A percentile compares a stretch with the other conserved stretches of the same genome.
These are phyloP conservation scores for Dendrocincla tyrannina DNA, from an alignment of 2,797 vertebrate species.

Conservation along the genomic window DNA sequence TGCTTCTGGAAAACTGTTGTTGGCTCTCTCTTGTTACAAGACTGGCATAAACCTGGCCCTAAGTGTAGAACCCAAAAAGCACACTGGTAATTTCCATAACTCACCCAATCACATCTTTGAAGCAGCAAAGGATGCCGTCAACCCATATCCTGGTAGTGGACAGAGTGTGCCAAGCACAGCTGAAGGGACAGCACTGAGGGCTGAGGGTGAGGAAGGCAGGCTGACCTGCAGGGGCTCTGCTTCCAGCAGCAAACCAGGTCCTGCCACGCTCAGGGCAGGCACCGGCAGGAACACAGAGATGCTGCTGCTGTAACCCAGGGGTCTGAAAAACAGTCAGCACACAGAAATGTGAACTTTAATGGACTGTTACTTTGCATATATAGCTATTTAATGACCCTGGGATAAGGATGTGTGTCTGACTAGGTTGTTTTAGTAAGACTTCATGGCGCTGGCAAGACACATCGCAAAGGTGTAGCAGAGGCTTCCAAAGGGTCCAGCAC, in stretches of 20 bases:
- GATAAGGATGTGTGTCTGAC: neutral
- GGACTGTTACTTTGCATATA: neutral
- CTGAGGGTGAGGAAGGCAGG: neutral
- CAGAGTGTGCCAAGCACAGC: neutral
- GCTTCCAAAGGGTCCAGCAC: neutral
- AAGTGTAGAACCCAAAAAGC: neutral
- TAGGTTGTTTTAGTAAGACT: neutral
- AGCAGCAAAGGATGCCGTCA: neutral
- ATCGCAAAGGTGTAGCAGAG: neutral
- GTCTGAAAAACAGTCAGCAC: neutral
- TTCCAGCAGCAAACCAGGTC: neutral
- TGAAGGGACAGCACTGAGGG: neutral
- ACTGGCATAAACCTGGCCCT: neutral
- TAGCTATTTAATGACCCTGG: neutral
- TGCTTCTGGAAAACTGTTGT: neutral
- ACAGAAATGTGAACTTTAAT: neutral
- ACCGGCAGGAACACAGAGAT: neutral
- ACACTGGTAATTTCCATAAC: neutral
- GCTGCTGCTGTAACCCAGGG: neutral
- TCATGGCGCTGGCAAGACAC: neutral
- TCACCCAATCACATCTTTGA: neutral
- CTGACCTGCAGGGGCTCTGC: neutral
- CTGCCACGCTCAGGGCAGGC: neutral
- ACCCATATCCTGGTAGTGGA: neutral
- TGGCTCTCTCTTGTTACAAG: neutral